Evolutionary conservation across 2,888 invertebrate species (phyloP), one percentile per base, ranked within the genome.

Genomic region (Melipona bicolor): DNA sequence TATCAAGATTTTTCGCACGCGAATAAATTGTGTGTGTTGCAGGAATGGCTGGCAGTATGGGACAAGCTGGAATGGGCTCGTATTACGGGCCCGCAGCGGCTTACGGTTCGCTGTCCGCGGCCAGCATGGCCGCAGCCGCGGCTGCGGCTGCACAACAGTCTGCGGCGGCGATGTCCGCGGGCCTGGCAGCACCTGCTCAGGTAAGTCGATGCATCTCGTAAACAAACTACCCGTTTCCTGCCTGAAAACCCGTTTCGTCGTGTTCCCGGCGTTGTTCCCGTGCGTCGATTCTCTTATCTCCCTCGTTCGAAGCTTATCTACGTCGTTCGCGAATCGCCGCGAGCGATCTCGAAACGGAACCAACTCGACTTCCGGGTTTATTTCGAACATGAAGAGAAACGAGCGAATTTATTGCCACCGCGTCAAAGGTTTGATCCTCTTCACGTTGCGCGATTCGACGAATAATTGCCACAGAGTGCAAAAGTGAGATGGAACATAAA

Each of bases 1-100:
- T 61, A 17, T 17, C 24, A 52, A 27, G 50, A 24, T 54, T 77
- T n/a, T 21, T 32, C 27, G 67, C 19, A 5, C 13, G 13, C n/a
- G 64, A 21, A 3, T 17, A n/a, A n/a, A 69, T 9, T 50, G 3
- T 56, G 36, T 56, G 36, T 90, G 84, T 93, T 95, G 9, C 95
- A 97, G 97, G 97, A 79, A 97, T 97, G 97, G 96, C 96, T 1
- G 96, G 96, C 81, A 95, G 95, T 52, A 97, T 97, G 96, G 96
- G 96, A 27, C 97, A 97, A 92, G 96, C 96, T 2, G 91, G 93
- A 32, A 97, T 97, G 96, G 96, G 96, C 64, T 95, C 93, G 92
- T 97, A 97, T 94, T 97, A 97, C 92, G 95, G 95, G 88, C 96
- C 96, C 62, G 96, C 97, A 1, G 97, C 97, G 19, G 97, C 97